phyloP scores from a whole-genome alignment of 2,888 invertebrate species.

The Drosophila vallismaia region DNA sequence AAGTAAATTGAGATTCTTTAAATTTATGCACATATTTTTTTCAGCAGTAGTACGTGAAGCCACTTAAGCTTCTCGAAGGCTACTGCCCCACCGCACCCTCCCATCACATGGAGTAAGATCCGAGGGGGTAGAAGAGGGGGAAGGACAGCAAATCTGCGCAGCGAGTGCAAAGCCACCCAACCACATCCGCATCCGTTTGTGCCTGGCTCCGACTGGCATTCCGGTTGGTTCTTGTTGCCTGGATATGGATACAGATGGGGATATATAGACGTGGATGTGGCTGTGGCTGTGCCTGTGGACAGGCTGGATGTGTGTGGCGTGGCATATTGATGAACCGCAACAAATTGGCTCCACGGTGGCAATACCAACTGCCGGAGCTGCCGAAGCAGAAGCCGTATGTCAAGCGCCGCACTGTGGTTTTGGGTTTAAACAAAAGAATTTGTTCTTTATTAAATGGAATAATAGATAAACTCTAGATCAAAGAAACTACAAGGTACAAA shows the following conservation, averaged over 20 bases:
- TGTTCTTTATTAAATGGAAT: accelerated
- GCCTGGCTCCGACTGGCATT: slow-evolving; percentile 37
- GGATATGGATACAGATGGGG: slow-evolving; percentile 17
- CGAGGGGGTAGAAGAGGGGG: slow-evolving; percentile 12
- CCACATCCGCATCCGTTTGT: slow-evolving; percentile 44
- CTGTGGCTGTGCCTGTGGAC: slow-evolving; percentile 19
- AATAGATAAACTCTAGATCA: not conserved
- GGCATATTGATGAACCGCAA: slow-evolving; percentile 80
- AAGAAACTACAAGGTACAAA: not conserved
- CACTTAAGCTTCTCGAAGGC: slow-evolving; percentile 69
- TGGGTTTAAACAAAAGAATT: no score
- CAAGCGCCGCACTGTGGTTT: slow-evolving; percentile 55
- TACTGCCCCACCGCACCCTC: slow-evolving; percentile 10
- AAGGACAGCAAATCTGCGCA: slow-evolving; percentile 44
- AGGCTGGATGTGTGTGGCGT: slow-evolving; percentile 55
- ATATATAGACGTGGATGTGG: not conserved
- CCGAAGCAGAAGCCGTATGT: slow-evolving; percentile 31
- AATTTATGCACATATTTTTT: slow-evolving; percentile 79
- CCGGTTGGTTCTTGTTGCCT: slow-evolving; percentile 33
- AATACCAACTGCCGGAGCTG: slow-evolving; percentile 32
- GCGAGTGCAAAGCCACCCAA: slow-evolving; percentile 33
- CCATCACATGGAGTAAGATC: not conserved
- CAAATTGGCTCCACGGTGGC: slow-evolving; percentile 72
- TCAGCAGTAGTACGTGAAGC: slow-evolving; percentile 64
- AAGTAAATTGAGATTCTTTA: slow-evolving; percentile 78